These are phyloP conservation scores for Hydrophis major DNA, from an alignment of 2,797 vertebrate species.

Conservation along the genomic window DNA sequence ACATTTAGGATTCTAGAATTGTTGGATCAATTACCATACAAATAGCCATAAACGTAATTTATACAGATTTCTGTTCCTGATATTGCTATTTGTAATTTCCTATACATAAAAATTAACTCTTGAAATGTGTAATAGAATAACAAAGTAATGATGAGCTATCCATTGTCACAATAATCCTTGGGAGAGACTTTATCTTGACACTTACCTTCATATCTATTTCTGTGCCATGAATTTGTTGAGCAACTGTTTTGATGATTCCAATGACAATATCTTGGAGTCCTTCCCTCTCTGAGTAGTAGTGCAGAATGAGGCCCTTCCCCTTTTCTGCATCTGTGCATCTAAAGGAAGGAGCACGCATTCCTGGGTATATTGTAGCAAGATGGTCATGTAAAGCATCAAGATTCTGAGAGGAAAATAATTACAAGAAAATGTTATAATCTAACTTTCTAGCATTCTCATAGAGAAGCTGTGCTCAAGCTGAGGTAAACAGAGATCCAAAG, in stretches of 20 bases:
- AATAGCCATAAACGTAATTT: not conserved
- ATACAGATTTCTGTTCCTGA: not conserved
- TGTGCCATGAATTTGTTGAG: conserved; percentile 96
- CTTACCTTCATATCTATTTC: conserved; percentile 99
- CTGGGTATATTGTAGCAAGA: conserved; percentile 96
- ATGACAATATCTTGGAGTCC: conserved; percentile 99
- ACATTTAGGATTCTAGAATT: not conserved
- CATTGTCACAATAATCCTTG: not conserved
- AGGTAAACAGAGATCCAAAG: not conserved
- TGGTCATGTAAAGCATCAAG: conserved; percentile 96
- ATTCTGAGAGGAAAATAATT: conserved; percentile 77
- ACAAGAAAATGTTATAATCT: not conserved
- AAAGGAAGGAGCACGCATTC: conserved; percentile 97
- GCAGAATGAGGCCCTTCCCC: conserved; percentile 94
- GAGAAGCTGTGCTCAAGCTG: not conserved
- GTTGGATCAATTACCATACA: not conserved
- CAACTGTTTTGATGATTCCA: conserved; percentile 98
- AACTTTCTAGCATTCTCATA: not conserved
- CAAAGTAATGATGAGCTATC: not conserved
- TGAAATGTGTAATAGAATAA: not conserved
- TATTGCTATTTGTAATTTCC: not conserved
- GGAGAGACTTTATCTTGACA: fast-evolving
- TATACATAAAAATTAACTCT: not conserved
- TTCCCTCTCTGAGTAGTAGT: conserved; percentile 98
- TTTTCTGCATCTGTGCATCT: conserved; percentile 97